Percentiles rank a stretch among this genome's conserved stretches.
Conservation (phyloP, 2,113 vertebrate species). For the Leucosticte australis region DNA sequence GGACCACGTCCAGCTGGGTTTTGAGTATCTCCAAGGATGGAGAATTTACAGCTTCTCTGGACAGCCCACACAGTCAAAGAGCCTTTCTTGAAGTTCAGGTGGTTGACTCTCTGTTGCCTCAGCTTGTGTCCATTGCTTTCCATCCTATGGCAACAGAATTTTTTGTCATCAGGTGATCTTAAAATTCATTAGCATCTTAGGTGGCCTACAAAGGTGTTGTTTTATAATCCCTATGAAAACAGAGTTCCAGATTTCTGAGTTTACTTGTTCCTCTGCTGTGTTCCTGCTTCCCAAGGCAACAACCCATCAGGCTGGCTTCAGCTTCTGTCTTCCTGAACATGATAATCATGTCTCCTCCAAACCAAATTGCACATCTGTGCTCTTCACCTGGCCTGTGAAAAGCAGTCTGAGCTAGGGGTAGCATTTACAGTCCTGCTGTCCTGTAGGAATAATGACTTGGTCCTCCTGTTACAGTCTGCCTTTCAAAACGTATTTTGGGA, state of each 20-base stretch:
- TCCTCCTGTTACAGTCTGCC: neutral
- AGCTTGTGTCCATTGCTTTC: neutral
- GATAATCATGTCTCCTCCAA: neutral
- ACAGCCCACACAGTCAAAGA: neutral
- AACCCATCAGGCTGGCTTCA: neutral
- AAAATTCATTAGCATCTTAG: neutral
- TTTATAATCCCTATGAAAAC: neutral
- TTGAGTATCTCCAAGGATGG: neutral
- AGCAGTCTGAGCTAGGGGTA: neutral
- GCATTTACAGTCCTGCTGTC: neutral
- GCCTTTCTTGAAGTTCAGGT: neutral
- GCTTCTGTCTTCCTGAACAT: neutral
- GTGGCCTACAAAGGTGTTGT: neutral
- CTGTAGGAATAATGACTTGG: neutral
- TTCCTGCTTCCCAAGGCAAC: neutral
- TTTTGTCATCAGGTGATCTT: neutral
- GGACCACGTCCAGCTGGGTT: neutral
- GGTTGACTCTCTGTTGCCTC: neutral
- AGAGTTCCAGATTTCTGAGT: neutral
- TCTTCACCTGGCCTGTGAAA: neutral
- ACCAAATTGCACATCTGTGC: neutral
- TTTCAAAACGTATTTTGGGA: neutral
- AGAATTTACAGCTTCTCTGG: neutral
- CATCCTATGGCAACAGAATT: neutral
- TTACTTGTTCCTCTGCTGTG: neutral